Percentiles rank a stretch among this genome's conserved stretches.
Conservation (phyloP, 1,140 invertebrate species). For the Metaphire vulgaris region DNA sequence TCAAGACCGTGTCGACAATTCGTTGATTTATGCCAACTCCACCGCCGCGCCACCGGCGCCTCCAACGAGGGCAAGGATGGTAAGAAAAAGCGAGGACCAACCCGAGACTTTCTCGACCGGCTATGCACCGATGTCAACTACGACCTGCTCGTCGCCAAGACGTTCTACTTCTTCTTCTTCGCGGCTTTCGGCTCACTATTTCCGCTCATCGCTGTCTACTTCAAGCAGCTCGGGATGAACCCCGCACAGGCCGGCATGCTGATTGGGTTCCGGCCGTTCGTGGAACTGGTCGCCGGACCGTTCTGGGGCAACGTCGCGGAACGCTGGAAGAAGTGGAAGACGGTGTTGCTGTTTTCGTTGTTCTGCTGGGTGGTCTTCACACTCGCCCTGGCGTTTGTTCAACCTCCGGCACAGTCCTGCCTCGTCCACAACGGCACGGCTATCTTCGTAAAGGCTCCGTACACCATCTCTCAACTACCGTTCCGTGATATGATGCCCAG, state of each 20-base stretch:
- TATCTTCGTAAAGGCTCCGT: slow-evolving; percentile 39
- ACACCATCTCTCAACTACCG: slow-evolving; percentile 21
- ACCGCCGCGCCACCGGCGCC: too few species aligned
- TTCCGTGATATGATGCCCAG: slow-evolving; percentile 20
- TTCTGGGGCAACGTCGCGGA: slow-evolving; percentile 96
- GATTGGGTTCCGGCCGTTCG: slow-evolving; percentile 70
- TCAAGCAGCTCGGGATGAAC: slow-evolving; percentile 97
- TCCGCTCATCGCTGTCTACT: slow-evolving; percentile 95
- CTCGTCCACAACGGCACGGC: slow-evolving; percentile 66
- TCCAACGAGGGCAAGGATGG: not conserved
- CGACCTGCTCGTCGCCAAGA: slow-evolving; percentile 46
- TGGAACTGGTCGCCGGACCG: slow-evolving; percentile 93
- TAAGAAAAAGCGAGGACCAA: slow-evolving; percentile 18
- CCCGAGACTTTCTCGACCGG: slow-evolving; percentile 43
- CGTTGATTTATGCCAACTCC: not conserved
- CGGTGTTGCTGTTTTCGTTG: slow-evolving; percentile 78
- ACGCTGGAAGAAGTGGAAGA: slow-evolving; percentile 57
- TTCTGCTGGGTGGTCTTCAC: slow-evolving; percentile 95
- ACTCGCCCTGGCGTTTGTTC: slow-evolving; percentile 84
- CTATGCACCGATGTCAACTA: slow-evolving; percentile 44
- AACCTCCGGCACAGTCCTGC: slow-evolving; percentile 83
- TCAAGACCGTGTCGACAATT: not conserved
- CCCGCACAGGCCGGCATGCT: slow-evolving; percentile 85
- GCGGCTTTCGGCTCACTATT: slow-evolving; percentile 97
- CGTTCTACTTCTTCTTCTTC: slow-evolving; percentile 98